These are phyloP conservation scores for Pygoscelis antarcticus DNA, from an alignment of 2,113 vertebrate species.

Conservation along the genomic window DNA sequence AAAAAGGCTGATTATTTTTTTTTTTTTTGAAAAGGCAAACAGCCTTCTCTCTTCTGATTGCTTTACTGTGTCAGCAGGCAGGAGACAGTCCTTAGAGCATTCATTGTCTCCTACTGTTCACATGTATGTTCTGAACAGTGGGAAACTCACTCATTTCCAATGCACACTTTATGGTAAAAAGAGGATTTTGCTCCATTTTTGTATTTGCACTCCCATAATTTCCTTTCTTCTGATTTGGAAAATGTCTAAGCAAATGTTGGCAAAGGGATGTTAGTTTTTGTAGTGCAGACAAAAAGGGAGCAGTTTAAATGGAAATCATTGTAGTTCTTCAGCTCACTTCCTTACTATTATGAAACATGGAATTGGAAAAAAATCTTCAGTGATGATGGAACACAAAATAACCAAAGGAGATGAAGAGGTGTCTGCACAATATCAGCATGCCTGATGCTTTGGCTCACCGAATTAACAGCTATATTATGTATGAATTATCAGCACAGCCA, in stretches of 20 bases:
- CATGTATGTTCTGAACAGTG: slow-evolving; percentile 42
- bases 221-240: slow-evolving; percentile 59
- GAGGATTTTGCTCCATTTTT: slow-evolving; percentile 55
- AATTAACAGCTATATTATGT: slow-evolving; percentile 1
- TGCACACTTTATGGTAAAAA: slow-evolving; percentile 39
- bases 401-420: slow-evolving; percentile 1
- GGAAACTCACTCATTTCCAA: slow-evolving; percentile 31
- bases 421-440: neutral
- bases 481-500: neutral
- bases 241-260: slow-evolving; percentile 51
- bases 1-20: slow-evolving; percentile 3
- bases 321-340: slow-evolving; percentile 39
- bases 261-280: slow-evolving; percentile 23
- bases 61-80: slow-evolving; percentile 25
- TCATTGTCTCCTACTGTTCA: slow-evolving; percentile 59
- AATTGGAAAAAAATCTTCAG: neutral
- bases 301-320: slow-evolving; percentile 44
- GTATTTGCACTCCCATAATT: slow-evolving; percentile 36
- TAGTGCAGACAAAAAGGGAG: slow-evolving; percentile 30
- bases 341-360: slow-evolving; percentile 10
- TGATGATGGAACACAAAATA: neutral
- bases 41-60: slow-evolving; percentile 48
- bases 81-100: slow-evolving; percentile 33
- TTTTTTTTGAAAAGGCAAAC: neutral
- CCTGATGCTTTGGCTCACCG: neutral